A percentile compares a stretch with the other conserved stretches of the same genome.
These are phyloP conservation scores for Talpa occidentalis DNA, from an alignment of 2,113 vertebrate genomes.

Conservation along the genomic window DNA sequence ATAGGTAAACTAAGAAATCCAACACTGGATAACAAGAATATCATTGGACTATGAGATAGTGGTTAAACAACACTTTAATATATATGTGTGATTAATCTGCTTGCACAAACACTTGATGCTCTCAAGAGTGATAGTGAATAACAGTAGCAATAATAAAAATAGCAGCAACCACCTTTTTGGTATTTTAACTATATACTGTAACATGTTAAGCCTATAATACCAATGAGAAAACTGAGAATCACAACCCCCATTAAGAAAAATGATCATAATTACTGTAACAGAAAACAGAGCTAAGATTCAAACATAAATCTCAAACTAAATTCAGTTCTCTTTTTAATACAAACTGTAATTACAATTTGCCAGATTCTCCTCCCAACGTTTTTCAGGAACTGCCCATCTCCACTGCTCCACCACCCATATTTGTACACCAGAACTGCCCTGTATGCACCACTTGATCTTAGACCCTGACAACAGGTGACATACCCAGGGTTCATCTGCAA, in stretches of 20 bases:
- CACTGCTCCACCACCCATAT: rapidly evolving
- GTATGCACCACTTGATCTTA: not conserved
- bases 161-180: not conserved
- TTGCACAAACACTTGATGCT: not conserved
- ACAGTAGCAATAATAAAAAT: not conserved
- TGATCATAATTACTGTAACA: no score
- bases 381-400: not conserved
- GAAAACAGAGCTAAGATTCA: not conserved
- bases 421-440: not conserved
- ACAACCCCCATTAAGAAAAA: not conserved
- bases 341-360: not conserved
- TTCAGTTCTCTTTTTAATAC: not conserved
- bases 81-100: not conserved
- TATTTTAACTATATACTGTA: not conserved
- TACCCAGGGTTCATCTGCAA: not conserved
- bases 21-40: not conserved
- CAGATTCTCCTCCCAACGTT: not conserved
- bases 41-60: not conserved
- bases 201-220: not conserved
- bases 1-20: not conserved
- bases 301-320: not conserved
- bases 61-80: not conserved
- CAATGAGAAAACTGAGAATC: not conserved
- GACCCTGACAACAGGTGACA: not conserved
- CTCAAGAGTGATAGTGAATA: not conserved